Evolutionary conservation across 30 jellyfish, hydroid and myxozoan species (phyloP), one percentile per base, ranked within the genome.

Genomic region (Aurelia aurita): DNA sequence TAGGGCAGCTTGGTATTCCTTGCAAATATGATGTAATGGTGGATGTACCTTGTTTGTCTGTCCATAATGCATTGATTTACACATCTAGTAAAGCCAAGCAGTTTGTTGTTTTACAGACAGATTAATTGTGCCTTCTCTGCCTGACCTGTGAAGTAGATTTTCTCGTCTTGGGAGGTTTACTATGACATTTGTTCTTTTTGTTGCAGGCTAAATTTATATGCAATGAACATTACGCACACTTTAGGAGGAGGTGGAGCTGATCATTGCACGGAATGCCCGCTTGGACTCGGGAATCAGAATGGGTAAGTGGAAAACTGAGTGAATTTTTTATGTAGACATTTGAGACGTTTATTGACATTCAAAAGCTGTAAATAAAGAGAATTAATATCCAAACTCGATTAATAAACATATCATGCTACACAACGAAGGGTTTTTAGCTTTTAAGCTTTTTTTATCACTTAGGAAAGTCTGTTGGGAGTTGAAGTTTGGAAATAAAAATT

Each of bases 241-340:
- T 55, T n/a, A 15, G 77, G 69, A 51, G 98, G 98, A 0, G 98
- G 98, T 16, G 51, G 51, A 5, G 95, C 98, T 25, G 90, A 88
- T 58, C 69, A 66, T 10, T 85, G 95, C 61, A 63, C 69, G 0
- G 71, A 51, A 19, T 85, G 95, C 58, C 83, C 95, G 3, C 82
- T 72, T 59, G 95, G 88, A 57, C 80, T 64, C 19, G 88, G 86
- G 0, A 59, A 34, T 5, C 89, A 88, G 27, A 53, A 59, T 5
- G 95, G 87, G 86, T 72, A 39, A 2, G 92, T 64, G 29, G 22
- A 13, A 18, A 0, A 4, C 13, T 39, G 20, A 22, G 7, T 39
- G 7, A 2, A 3, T 31, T 31, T 8, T 39, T 39, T 39, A 39
- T 39, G 6, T 69, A 20, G 3, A 16, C 3, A 19, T 29, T n/a